Base-by-base conservation (phyloP, 2,888 invertebrate genomes). In the Anthrax anthrax region DNA sequence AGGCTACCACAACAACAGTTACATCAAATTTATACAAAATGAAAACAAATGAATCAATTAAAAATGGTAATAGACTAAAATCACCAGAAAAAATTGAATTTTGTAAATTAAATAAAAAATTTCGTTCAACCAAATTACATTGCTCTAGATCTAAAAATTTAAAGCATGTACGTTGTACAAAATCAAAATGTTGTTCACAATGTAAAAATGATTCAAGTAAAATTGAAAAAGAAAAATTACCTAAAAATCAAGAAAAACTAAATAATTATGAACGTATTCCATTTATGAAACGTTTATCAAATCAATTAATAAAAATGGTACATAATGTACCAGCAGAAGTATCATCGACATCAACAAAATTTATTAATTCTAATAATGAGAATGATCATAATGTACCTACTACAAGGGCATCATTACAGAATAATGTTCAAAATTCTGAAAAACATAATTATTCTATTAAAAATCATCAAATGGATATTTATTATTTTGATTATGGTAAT, bases 401-500 rank as follows among this genome's bases (percentile, higher is more conserved):
- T n/a, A n/a, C n/a, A n/a, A n/a, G n/a, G n/a, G n/a, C n/a, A n/a
- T n/a, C n/a, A n/a, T n/a, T n/a, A n/a, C n/a, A n/a, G n/a, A n/a
- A n/a, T n/a, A 8, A 23, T 23, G 23, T 23, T 23, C 23, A 23
- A 23, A 23, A 23, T n/a, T n/a, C n/a, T n/a, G n/a, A n/a, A 8
- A 23, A 23, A 23, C 5, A 23, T 23, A 23, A 23, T 23, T 8
- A 23, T 23, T 4, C 4, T 12, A 12, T 10, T 18, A 38, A 16
- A 38, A 38, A 38, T 38, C 3, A 47, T 0, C 56, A 57, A 56
- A 74, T 78, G 10, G 79, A 80, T 51, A 72, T 80, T 41, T 81
- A 81, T 61, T 78, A 78, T 50, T 81, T 81, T 54, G 80, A 81
- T 58, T 79, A 79, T 56, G 80, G 80, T 41, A 77, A 76, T 57